Evolutionary conservation across 2,888 invertebrate species (phyloP), one percentile per base, ranked within the genome.

Genomic region (Pachydiplax longipennis): DNA sequence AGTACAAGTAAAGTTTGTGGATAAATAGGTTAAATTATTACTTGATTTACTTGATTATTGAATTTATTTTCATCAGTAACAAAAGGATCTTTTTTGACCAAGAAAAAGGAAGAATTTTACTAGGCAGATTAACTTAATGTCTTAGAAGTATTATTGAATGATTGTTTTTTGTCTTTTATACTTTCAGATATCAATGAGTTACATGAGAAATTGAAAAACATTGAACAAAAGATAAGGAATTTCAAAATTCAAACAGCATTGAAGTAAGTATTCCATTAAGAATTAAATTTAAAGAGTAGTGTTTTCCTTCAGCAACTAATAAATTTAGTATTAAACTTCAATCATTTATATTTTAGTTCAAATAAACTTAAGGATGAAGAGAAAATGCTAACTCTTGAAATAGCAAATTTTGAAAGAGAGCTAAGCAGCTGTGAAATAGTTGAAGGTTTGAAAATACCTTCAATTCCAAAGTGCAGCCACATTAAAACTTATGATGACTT

Each of bases 171-270:
- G 15, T 6, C 0, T n/a, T 40, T 40, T n/a, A 18, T 22, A 22
- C 40, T 83, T n/a, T n/a, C 40, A 87, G 87, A 87, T 87, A 65
- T 87, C 12, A 65, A 61, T 15, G 13, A 87, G 58, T n/a, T 87
- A 18, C 87, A 61, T 65, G 61, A 37, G 1, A 35, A 61, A 37
- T 37, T 87, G n/a, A 87, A 87, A 31, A 61, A n/a, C n/a, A 87
- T 87, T 12, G 35, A 87, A 22, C 37, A 87, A 18, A 31, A 37
- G 37, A 87, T 87, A n/a, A 22, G 58, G 15, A 87, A 40, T 87
- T 87, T 87, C 31, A 87, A 61, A 61, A 87, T 18, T 40, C 61
- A 61, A 12, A 37, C n/a, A n/a, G 61, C 40, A 22, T 40, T 87
- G 65, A 61, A n/a, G 87, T 87, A 13, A 87, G 87, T 40, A 87